A percentile compares a stretch with the other conserved stretches of the same genome.
These are phyloP conservation scores for Phoxinus dragarum DNA, from an alignment of 2,797 vertebrate species.

Conservation along the genomic window DNA sequence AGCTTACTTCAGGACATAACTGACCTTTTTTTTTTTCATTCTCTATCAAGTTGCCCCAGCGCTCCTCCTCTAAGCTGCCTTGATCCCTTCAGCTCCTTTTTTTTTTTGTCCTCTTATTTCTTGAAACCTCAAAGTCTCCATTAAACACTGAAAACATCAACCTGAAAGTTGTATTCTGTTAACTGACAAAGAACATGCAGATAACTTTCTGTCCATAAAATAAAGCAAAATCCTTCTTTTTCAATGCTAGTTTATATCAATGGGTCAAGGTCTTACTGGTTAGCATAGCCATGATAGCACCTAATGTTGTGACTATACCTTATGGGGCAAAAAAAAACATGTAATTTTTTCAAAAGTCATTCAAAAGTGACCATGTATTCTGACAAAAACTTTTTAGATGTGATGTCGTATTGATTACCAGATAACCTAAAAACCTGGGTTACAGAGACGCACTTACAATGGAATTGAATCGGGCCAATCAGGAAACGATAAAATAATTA, in stretches of 20 bases:
- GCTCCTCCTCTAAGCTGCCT: constrained; percentile 43
- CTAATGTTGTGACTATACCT: not conserved
- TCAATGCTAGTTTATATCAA: not conserved
- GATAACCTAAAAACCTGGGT: not conserved
- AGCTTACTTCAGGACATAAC: constrained; percentile 71
- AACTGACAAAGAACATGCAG: constrained; percentile 14
- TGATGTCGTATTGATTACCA: not conserved
- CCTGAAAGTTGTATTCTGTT: constrained; percentile 5
- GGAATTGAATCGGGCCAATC: not conserved
- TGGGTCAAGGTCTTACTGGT: not conserved
- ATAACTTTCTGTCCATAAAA: constrained; percentile 8
- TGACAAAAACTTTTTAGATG: not conserved
- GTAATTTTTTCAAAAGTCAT: too few relatives aligned
- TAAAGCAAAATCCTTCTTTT: constrained; percentile 1
- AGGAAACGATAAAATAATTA: not conserved
- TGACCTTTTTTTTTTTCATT: constrained; percentile 67
- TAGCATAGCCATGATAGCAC: not conserved
- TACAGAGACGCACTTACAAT: not conserved
- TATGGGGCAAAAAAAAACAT: not conserved
- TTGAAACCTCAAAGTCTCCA: constrained; percentile 27
- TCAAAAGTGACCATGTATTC: not conserved
- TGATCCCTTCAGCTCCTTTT: constrained; percentile 1
- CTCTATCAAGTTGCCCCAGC: constrained; percentile 46
- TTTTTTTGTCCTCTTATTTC: constrained; percentile 21
- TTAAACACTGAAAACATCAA: constrained; percentile 38